Evolutionary conservation across 2,888 invertebrate genomes (phyloP).

Genomic region (Mesorhabditis belari): DNA sequence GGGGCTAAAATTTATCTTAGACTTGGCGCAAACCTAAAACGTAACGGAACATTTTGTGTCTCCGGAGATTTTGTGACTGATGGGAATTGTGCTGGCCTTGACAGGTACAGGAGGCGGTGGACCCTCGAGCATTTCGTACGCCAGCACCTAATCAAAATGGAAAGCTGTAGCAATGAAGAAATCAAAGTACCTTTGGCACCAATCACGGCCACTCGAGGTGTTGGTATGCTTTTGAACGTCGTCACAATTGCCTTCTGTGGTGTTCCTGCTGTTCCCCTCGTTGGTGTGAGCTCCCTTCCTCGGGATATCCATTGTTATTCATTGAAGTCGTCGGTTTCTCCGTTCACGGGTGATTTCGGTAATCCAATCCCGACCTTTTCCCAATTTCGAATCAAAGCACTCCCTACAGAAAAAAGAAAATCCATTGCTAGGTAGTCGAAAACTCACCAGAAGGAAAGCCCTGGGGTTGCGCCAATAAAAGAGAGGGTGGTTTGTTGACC

Average conservation of each 20-base stretch:
- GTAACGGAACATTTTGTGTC: not conserved
- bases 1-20: not conserved
- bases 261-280: slow-evolving; percentile 13
- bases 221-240: slow-evolving; percentile 24
- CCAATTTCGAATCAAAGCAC: no score
- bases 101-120: not conserved
- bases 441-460: not conserved
- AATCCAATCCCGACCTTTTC: no score
- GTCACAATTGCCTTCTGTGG: slow-evolving; percentile 20
- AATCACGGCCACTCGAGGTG: slow-evolving; percentile 31
- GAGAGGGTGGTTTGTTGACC: not conserved
- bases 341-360: no score
- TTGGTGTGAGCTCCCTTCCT: no score
- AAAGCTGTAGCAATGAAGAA: no score
- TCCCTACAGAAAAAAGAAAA: no score
- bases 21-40: not conserved
- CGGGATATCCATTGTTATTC: no score
- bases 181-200: slow-evolving; percentile 10
- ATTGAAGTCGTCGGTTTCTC: no score
- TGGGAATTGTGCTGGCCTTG: not conserved
- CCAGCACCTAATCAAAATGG: not conserved
- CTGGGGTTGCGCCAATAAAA: not conserved
- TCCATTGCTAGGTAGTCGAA: not conserved
- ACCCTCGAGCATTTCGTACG: no score
- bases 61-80: not conserved